Evolutionary conservation across 1,140 invertebrate species (phyloP), one percentile per base, ranked within the genome.

Genomic region (Lerema accius): DNA sequence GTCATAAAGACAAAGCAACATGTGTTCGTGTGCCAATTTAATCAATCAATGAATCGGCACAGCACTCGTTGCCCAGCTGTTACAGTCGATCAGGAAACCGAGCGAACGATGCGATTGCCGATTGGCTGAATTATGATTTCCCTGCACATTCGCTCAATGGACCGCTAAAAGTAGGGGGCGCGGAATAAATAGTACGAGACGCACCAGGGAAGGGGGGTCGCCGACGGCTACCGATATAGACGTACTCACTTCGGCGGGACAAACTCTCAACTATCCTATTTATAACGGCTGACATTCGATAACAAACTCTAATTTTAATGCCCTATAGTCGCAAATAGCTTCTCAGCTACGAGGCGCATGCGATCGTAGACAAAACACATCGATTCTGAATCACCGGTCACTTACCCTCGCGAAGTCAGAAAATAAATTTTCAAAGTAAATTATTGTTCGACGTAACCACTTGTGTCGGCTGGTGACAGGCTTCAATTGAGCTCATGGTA

Each of bases 381-480:
- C 40, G 58, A 53, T 56, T 58, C 59, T 82, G 79, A 82, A 50
- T 82, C 79, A 82, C 65, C 74, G 79, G 76, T 82, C 79, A 73
- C 72, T 82, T 82, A 82, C 79, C 79, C 76, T 76, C 63, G 72
- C 70, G 65, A 61, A 69, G 73, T 67, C 71, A 67, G 71, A 63
- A 71, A 73, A 70, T 76, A 69, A 60, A 76, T 75, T 73, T 66
- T 55, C 51, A 63, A 69, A 66, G 61, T 39, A 62, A 73, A 67
- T 65, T 63, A 66, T 71, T 64, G 55, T 65, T 68, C 56, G 58
- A 23, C 5, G 19, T 23, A 23, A 23, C 19, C 19, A 23, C 19
- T 23, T 32, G 4, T 9, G 28, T 3, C 7, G 9, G 28, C 9
- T 9, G 28, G 28, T 32, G 28, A 32, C 28, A 32, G 28, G 1